These are phyloP conservation scores for Zoanthus solanderi DNA, from an alignment of 92 coral and sea anemone genomes.

Conservation along the genomic window DNA sequence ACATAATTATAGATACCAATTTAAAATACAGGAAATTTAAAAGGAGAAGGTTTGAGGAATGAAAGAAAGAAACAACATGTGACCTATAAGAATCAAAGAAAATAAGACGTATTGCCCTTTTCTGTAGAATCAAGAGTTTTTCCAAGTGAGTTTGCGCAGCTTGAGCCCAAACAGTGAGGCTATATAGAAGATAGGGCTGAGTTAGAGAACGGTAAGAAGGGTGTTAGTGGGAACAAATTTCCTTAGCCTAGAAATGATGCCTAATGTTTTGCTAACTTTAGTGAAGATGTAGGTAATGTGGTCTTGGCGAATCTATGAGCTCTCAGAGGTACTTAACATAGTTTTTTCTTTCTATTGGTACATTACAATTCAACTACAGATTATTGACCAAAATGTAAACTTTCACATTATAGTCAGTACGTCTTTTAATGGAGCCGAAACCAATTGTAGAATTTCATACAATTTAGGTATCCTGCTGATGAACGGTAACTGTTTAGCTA, in stretches of 20 bases:
- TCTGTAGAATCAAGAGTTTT: conserved; percentile 6
- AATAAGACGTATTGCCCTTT: conserved; percentile 7
- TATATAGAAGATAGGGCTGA: neutral
- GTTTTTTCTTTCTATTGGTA: neutral
- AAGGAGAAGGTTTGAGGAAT: conserved; percentile 16
- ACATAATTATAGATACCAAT: no score
- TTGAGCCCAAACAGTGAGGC: conserved; percentile 9
- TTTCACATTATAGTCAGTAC: neutral
- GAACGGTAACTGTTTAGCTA: no score
- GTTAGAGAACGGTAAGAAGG: conserved; percentile 2
- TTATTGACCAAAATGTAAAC: neutral
- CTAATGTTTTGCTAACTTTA: conserved; percentile 29
- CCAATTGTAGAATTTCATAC: no score
- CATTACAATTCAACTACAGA: neutral
- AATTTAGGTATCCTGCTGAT: no score
- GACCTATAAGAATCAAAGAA: conserved; percentile 6
- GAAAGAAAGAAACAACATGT: conserved; percentile 30
- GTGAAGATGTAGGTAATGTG: conserved; percentile 15
- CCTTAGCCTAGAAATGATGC: conserved; percentile 34
- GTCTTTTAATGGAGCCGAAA: neutral
- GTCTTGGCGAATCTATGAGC: neutral
- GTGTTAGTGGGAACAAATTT: conserved; percentile 23
- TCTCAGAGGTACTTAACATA: neutral
- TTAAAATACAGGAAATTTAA: no score
- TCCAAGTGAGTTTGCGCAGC: conserved; percentile 9